Conservation (phyloP, 1,140 invertebrate species). For the Eupeodes corollae region DNA sequence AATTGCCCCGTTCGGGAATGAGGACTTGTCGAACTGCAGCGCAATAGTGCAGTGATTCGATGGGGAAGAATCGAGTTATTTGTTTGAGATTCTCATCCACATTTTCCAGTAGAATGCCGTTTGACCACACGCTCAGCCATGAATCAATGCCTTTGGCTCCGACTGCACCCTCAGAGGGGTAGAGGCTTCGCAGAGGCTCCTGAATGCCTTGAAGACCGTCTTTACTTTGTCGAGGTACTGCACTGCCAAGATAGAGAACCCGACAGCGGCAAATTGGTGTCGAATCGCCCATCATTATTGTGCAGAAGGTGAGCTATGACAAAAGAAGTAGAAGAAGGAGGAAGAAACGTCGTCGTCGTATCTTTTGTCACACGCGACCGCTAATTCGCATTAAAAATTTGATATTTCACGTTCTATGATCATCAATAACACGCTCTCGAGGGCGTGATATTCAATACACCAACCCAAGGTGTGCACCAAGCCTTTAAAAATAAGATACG, state of each 20-base stretch:
- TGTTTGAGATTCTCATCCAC: constrained; percentile 91
- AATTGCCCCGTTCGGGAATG: constrained; percentile 45
- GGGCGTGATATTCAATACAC: background rate
- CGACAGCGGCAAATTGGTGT: constrained; percentile 91
- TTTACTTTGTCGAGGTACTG: constrained; percentile 94
- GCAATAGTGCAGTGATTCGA: constrained; percentile 93
- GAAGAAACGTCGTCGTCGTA: too few species aligned
- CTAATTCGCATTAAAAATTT: background rate
- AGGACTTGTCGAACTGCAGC: constrained; percentile 84
- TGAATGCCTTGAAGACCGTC: constrained; percentile 96
- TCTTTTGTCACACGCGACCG: background rate
- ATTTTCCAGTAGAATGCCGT: constrained; percentile 91
- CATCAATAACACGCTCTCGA: too few species aligned
- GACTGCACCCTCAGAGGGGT: constrained; percentile 65
- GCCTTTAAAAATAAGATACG: too few species aligned
- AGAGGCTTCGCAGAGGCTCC: constrained; percentile 90
- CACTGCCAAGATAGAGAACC: constrained; percentile 95
- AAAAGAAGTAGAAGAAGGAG: background rate
- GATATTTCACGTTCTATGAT: too few species aligned
- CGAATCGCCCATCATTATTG: constrained; percentile 43
- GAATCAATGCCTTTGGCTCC: constrained; percentile 89
- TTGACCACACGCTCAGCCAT: constrained; percentile 95
- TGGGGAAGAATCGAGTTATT: constrained; percentile 93
- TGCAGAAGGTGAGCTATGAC: background rate
- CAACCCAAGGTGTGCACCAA: too few species aligned